Conservation (phyloP, 2,888 invertebrate genomes). For the Scotopteryx bipunctaria region DNA sequence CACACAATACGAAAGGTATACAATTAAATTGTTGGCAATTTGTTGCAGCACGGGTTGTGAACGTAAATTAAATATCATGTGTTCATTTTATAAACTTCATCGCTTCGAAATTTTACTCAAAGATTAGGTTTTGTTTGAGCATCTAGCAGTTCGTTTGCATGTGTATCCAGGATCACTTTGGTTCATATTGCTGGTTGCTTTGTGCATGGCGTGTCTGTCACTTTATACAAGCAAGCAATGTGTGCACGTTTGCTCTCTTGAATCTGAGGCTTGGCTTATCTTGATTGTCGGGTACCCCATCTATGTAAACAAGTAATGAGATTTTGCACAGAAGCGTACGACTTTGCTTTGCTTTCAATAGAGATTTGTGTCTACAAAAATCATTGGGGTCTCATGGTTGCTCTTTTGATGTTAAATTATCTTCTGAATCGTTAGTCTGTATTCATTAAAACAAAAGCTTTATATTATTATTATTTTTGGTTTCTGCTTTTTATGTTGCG, state of each 20-base stretch:
- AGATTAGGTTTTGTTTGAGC: slow-evolving; percentile 43
- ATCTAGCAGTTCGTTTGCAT: slow-evolving; percentile 38
- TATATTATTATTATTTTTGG: neutral
- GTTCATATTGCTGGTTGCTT: slow-evolving; percentile 49
- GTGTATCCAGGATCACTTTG: slow-evolving; percentile 48
- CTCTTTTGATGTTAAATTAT: slow-evolving; percentile 11
- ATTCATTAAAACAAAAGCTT: neutral
- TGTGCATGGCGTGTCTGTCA: slow-evolving; percentile 49
- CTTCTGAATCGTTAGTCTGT: too few relatives aligned
- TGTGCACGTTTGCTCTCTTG: slow-evolving; percentile 47
- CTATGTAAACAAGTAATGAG: slow-evolving; percentile 51
- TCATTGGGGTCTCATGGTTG: slow-evolving; percentile 17
- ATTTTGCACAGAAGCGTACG: slow-evolving; percentile 43
- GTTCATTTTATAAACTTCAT: neutral
- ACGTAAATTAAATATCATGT: neutral
- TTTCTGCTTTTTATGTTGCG: neutral
- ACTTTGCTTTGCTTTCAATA: slow-evolving; percentile 29
- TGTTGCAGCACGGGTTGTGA: neutral
- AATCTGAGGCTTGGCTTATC: slow-evolving; percentile 52
- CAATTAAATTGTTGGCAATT: neutral
- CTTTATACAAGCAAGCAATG: slow-evolving; percentile 44
- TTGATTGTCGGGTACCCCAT: slow-evolving; percentile 45
- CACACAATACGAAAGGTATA: too few relatives aligned
- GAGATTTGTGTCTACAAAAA: slow-evolving; percentile 30
- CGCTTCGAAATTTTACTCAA: slow-evolving; percentile 29